Evolutionary conservation across 1,140 invertebrate species (phyloP).

Genomic region (Chionoecetes opilio): DNA sequence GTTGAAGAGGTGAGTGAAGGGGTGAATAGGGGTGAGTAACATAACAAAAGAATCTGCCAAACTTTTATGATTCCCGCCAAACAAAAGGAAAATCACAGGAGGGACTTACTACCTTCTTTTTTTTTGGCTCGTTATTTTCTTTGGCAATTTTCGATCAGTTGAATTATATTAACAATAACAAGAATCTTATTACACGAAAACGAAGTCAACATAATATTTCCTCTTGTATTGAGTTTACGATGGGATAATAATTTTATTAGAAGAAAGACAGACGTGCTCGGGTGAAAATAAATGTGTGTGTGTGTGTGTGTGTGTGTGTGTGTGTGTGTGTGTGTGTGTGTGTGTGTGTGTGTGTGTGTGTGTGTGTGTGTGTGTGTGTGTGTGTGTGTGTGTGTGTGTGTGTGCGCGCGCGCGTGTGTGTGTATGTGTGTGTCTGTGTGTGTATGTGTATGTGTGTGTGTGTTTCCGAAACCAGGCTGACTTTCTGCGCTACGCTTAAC

Average conservation of each 20-base stretch:
- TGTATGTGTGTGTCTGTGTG: constrained; percentile 52
- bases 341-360: constrained; percentile 50
- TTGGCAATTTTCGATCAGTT: no score
- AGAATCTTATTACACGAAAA: no score
- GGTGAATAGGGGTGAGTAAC: no score
- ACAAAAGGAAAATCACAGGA: background rate
- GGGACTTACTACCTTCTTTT: background rate
- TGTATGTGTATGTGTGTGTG: constrained; percentile 52
- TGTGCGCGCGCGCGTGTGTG: constrained; percentile 38
- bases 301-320: constrained; percentile 56
- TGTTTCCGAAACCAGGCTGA: background rate
- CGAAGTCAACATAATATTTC: no score
- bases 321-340: constrained; percentile 54
- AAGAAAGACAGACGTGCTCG: no score
- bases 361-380: constrained; percentile 51
- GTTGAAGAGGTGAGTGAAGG: no score
- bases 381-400: constrained; percentile 53
- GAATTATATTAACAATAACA: no score
- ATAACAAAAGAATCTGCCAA: no score
- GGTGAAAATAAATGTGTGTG: constrained; percentile 51
- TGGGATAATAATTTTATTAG: no score
- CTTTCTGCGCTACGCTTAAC: background rate
- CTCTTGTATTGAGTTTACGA: no score
- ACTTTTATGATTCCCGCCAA: no score
- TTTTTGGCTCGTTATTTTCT: background rate